Evolutionary conservation across 1,140 invertebrate species (phyloP).

Genomic region (Hesperophylax magnus): DNA sequence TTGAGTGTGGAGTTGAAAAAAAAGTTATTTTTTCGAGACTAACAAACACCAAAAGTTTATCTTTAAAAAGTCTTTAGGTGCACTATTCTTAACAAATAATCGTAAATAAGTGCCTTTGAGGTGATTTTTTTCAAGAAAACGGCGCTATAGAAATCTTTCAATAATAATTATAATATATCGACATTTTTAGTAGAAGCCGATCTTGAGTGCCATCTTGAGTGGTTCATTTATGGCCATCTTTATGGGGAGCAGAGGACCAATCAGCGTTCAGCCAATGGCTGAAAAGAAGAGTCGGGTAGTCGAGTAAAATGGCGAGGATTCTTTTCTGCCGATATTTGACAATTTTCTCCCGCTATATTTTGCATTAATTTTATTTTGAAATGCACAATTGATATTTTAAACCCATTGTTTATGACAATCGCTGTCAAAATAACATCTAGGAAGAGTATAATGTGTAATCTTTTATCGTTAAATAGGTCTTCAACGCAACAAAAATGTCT

Average conservation of each 20-base stretch:
- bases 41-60: no score
- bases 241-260: background rate
- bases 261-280: conserved; percentile 8
- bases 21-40: no score
- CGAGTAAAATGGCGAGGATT: conserved; percentile 31
- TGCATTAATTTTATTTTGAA: conserved; percentile 9
- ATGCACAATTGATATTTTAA: conserved; percentile 12
- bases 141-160: no score
- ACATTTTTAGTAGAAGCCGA: no score
- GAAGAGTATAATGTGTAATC: conserved; percentile 31
- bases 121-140: no score
- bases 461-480: conserved; percentile 40
- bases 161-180: no score
- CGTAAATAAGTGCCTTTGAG: no score
- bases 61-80: no score
- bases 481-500: conserved; percentile 45
- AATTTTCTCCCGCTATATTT: conserved; percentile 28
- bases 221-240: no score
- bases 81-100: no score
- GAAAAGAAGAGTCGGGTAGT: conserved; percentile 3
- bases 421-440: background rate
- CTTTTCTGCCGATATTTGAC: conserved; percentile 3
- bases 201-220: no score
- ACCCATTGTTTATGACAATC: background rate
- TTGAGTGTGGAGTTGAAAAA: no score